A percentile compares a stretch with the other conserved stretches of the same genome.
Evolutionary conservation across 1,140 invertebrate species (phyloP).

Genomic region (Triops cancriformis): DNA sequence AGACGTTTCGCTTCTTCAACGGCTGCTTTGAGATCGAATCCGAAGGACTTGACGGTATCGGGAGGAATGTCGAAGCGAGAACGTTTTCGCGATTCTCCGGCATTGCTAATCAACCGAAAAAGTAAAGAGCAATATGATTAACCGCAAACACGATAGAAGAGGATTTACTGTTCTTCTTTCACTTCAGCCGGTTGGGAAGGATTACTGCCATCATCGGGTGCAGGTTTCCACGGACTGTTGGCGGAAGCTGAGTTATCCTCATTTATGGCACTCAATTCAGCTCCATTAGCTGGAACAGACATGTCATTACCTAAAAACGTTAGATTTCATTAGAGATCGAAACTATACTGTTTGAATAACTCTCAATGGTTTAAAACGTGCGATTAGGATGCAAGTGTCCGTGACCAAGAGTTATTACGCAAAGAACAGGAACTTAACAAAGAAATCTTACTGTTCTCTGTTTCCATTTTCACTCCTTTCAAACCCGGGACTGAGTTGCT

Average conservation of each 20-base stretch:
- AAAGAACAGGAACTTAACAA: neutral
- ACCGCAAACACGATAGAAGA: neutral
- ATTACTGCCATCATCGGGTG: neutral
- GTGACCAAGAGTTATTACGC: too few relatives aligned
- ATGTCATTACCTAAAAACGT: neutral
- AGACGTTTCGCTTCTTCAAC: neutral
- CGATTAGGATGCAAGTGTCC: too few relatives aligned
- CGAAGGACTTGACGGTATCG: neutral
- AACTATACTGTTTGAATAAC: too few relatives aligned
- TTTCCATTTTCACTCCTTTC: neutral
- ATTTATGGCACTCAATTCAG: neutral
- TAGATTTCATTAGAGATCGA: neutral
- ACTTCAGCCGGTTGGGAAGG: neutral
- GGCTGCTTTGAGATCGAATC: neutral
- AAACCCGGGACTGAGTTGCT: neutral
- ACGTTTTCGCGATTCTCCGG: neutral
- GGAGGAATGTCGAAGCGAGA: conserved; percentile 1
- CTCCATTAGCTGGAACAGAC: neutral
- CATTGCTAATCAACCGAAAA: neutral
- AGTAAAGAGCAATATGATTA: neutral
- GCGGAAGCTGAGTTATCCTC: neutral
- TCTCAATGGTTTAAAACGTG: too few relatives aligned
- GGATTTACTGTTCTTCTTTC: neutral
- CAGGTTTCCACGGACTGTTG: neutral
- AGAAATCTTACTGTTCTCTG: neutral